These are phyloP conservation scores for Nebria brevicollis DNA, from an alignment of 2,888 invertebrate species.

Conservation along the genomic window DNA sequence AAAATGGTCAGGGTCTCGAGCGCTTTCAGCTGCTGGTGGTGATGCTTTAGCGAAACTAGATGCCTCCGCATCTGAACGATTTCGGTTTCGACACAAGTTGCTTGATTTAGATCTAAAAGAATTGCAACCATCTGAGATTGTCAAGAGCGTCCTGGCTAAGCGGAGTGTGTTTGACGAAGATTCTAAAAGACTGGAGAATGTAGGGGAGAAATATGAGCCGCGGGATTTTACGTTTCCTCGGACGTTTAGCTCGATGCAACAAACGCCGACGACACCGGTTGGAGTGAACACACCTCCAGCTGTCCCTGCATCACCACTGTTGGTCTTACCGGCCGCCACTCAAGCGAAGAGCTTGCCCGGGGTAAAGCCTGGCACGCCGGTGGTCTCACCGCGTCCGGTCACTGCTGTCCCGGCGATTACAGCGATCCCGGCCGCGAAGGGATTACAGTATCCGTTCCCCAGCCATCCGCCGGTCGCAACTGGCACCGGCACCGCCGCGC, in stretches of 20 bases:
- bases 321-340: slow-evolving; percentile 45
- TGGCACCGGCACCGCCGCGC: slow-evolving; percentile 53
- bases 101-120: slow-evolving; percentile 83
- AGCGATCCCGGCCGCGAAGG: slow-evolving; percentile 63
- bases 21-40: slow-evolving; percentile 68
- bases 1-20: slow-evolving; percentile 82
- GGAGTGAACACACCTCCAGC: slow-evolving; percentile 47
- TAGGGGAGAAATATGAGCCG: slow-evolving; percentile 83
- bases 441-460: slow-evolving; percentile 81
- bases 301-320: slow-evolving; percentile 46
- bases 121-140: slow-evolving; percentile 91
- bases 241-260: slow-evolving; percentile 48
- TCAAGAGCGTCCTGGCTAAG: slow-evolving; percentile 90
- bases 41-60: slow-evolving; percentile 66
- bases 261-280: slow-evolving; percentile 49
- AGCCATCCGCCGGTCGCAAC: slow-evolving; percentile 73
- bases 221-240: slow-evolving; percentile 65
- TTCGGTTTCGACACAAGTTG: slow-evolving; percentile 76
- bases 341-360: slow-evolving; percentile 39
- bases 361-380: slow-evolving; percentile 51
- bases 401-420: slow-evolving; percentile 48
- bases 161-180: slow-evolving; percentile 97
- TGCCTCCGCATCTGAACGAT: slow-evolving; percentile 66
- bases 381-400: slow-evolving; percentile 54
- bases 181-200: slow-evolving; percentile 88